phyloP scores from a whole-genome alignment of 2,113 vertebrate species.

The Amphiprion ocellaris region DNA sequence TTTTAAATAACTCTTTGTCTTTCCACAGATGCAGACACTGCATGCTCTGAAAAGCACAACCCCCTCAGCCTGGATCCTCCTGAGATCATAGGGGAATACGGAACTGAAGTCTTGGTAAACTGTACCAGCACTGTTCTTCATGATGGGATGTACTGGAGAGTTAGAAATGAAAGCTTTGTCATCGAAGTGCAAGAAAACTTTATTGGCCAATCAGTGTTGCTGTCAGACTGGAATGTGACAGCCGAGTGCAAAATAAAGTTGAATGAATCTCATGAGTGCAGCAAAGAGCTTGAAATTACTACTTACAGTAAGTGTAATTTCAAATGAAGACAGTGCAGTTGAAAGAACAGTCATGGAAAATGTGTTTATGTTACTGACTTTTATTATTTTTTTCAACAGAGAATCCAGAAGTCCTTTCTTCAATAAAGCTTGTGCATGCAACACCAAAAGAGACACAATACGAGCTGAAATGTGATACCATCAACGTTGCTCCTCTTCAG shows the following conservation, averaged over 20 bases:
- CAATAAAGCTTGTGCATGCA: fast-evolving
- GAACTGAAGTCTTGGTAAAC: neutral
- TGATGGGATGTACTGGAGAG: neutral
- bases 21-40: constrained; percentile 45
- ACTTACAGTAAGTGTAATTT: constrained; percentile 76
- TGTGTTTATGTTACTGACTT: neutral
- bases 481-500: constrained; percentile 46
- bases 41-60: neutral
- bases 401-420: constrained; percentile 33
- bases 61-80: constrained; percentile 26
- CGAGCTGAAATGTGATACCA: constrained; percentile 77
- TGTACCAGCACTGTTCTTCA: constrained; percentile 18
- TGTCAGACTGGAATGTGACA: constrained; percentile 45
- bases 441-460: constrained; percentile 16
- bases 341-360: neutral
- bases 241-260: constrained; percentile 35
- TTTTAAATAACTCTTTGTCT: neutral
- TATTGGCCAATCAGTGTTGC: fast-evolving
- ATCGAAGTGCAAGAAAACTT: fast-evolving
- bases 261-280: neutral
- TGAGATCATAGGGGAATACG: constrained; percentile 42
- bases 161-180: fast-evolving
- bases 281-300: constrained; percentile 31
- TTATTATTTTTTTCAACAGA: constrained; percentile 55
- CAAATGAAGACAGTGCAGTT: neutral